phyloP scores from a whole-genome alignment of 2,113 vertebrate genomes.

The Platichthys stellatus region DNA sequence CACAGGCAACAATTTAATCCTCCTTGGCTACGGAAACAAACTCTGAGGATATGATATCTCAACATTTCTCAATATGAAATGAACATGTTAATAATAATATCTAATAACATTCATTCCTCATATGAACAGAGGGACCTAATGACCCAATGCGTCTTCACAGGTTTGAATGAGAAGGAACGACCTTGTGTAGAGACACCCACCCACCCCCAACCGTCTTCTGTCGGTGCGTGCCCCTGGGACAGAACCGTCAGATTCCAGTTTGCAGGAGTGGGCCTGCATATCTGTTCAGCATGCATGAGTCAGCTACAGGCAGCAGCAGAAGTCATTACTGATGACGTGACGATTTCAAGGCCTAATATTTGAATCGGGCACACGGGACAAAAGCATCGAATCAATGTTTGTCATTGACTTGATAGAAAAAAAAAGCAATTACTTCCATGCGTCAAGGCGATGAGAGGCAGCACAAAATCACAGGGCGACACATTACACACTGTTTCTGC shows the following conservation, averaged over 20 bases:
- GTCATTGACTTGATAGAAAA: slow-evolving; percentile 39
- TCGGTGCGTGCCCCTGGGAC: background rate
- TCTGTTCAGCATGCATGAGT: slow-evolving; percentile 26
- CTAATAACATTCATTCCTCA: too few species aligned
- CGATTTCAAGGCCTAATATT: slow-evolving; percentile 47
- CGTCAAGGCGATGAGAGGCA: slow-evolving; percentile 35
- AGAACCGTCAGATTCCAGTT: background rate
- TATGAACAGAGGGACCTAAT: background rate
- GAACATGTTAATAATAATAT: too few species aligned
- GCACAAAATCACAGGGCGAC: slow-evolving; percentile 23
- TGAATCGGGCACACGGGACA: slow-evolving; percentile 29
- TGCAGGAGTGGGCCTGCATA: background rate
- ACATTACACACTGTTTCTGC: slow-evolving; percentile 30
- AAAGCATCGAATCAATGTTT: slow-evolving; percentile 47
- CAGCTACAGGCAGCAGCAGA: slow-evolving; percentile 16
- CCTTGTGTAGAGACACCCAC: background rate
- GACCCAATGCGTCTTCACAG: background rate
- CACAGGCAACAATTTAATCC: too few species aligned
- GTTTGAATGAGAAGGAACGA: background rate
- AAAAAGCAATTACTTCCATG: slow-evolving; percentile 49
- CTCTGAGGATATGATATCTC: background rate
- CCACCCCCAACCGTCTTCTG: background rate
- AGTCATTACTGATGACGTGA: slow-evolving; percentile 47
- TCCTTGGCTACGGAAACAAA: background rate
- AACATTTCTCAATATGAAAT: background rate